phyloP scores from a whole-genome alignment of 2,888 invertebrate genomes.

The Melieria omissa region DNA sequence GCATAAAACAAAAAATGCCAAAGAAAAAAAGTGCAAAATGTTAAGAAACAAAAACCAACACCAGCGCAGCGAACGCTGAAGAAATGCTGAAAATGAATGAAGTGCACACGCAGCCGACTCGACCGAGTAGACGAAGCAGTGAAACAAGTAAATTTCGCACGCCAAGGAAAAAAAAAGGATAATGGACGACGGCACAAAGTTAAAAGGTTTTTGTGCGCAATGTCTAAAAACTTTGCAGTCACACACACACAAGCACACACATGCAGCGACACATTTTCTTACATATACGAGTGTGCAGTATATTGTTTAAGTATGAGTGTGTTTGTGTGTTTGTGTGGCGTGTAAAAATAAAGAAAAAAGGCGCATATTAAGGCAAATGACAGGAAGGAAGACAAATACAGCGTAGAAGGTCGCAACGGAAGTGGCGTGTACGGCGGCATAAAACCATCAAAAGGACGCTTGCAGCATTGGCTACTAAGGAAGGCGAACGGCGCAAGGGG shows the following conservation, averaged over 20 bases:
- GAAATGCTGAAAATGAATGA: not conserved
- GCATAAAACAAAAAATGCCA: not conserved
- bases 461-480: no score
- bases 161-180: constrained; percentile 23
- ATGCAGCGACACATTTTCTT: not conserved
- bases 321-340: no score
- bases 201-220: constrained; percentile 38
- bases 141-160: not conserved
- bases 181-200: constrained; percentile 37
- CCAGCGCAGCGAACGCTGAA: not conserved
- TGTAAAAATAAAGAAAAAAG: no score
- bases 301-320: not conserved
- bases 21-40: constrained; percentile 39
- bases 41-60: constrained; percentile 17
- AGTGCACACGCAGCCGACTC: no score
- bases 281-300: not conserved
- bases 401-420: no score
- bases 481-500: no score
- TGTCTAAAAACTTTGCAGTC: not conserved
- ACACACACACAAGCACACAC: not conserved
- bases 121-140: no score
- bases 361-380: no score
- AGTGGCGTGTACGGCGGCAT: no score
- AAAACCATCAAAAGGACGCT: no score
- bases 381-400: no score